phyloP scores from a whole-genome alignment of 2,797 vertebrate species.

The Vireo griseus region DNA sequence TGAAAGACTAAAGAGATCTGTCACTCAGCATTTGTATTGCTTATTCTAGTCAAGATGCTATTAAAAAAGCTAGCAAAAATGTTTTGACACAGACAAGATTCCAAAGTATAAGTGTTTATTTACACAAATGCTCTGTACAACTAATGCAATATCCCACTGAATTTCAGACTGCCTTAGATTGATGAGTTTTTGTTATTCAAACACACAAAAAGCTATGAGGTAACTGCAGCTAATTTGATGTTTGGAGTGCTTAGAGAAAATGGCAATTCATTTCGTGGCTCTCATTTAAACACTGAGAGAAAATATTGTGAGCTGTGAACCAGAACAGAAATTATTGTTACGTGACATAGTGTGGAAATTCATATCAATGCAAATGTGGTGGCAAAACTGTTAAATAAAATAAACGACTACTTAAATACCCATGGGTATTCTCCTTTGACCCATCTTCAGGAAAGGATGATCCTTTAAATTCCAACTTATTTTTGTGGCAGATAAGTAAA shows the following conservation, averaged over 20 bases:
- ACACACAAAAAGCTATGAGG: not conserved
- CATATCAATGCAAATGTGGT: not conserved
- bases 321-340: not conserved
- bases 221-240: not conserved
- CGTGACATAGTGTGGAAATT: not conserved
- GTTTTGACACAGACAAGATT: not conserved
- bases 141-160: not conserved
- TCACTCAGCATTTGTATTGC: not conserved
- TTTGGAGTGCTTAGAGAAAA: not conserved
- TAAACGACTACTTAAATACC: not conserved
- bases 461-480: not conserved
- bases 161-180: not conserved
- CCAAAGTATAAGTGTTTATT: not conserved
- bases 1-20: not conserved
- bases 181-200: not conserved
- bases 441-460: not conserved
- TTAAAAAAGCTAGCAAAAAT: not conserved
- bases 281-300: not conserved
- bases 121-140: not conserved
- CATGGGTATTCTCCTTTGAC: not conserved
- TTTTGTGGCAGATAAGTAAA: not conserved
- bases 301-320: not conserved
- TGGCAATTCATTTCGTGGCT: not conserved
- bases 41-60: not conserved
- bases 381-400: not conserved